Evolutionary conservation across 2,888 invertebrate genomes (phyloP).

Genomic region (Sinodicranocentrus sp.): DNA sequence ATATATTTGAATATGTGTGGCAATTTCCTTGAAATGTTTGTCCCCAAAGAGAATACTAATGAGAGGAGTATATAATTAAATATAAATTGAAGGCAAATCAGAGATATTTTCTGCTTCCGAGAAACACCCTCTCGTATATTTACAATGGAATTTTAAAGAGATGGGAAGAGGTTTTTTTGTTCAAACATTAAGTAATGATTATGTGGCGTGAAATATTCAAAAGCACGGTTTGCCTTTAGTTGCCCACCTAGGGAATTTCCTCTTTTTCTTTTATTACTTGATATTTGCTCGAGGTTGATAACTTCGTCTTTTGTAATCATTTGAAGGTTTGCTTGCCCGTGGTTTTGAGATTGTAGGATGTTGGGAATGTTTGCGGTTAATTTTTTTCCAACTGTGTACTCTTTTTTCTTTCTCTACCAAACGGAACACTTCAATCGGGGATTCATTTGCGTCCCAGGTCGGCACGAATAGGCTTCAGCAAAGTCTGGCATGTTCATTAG

Average conservation of each 20-base stretch:
- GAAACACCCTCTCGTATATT: background rate
- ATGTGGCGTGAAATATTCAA: background rate
- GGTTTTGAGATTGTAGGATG: no score
- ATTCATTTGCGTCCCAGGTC: constrained; percentile 79
- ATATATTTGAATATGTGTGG: background rate
- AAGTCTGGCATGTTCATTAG: constrained; percentile 81
- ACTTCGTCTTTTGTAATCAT: no score
- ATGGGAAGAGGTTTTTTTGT: background rate
- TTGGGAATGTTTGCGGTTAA: no score
- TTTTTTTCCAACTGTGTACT: no score
- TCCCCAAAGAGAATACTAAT: constrained; percentile 2
- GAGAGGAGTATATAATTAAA: constrained; percentile 12
- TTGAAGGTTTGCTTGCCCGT: no score
- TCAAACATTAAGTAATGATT: background rate
- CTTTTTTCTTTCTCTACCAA: constrained; percentile 78
- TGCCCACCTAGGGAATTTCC: no score
- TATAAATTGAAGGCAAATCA: constrained; percentile 27
- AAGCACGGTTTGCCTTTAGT: no score
- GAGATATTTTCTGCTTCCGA: constrained; percentile 24
- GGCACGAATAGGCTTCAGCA: constrained; percentile 80
- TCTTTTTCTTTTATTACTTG: no score
- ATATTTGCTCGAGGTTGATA: no score
- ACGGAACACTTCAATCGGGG: constrained; percentile 80
- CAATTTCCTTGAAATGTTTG: constrained; percentile 16
- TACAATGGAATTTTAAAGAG: background rate